Percentiles rank a stretch among this genome's conserved stretches.
Evolutionary conservation across 2,113 vertebrate species (phyloP).

Genomic region (Cottus gobio): DNA sequence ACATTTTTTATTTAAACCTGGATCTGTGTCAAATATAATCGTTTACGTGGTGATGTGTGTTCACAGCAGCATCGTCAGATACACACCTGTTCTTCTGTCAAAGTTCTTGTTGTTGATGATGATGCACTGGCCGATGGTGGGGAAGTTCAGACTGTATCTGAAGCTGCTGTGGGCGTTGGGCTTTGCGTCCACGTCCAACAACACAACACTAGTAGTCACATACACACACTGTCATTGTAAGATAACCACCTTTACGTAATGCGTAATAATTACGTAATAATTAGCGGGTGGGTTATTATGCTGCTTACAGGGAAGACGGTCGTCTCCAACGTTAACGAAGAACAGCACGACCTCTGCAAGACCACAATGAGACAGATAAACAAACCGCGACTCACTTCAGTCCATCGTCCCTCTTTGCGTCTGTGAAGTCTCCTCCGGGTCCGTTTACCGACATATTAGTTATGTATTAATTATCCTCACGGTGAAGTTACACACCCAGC

Average conservation of each 20-base stretch:
- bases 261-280: not conserved
- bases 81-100: constrained; percentile 86
- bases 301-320: not conserved
- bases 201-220: not conserved
- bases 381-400: constrained; percentile 63
- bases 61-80: too few relatives aligned
- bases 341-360: not conserved
- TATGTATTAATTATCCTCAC: not conserved
- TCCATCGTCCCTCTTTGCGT: constrained; percentile 60
- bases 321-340: not conserved
- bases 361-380: constrained; percentile 6
- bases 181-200: constrained; percentile 76
- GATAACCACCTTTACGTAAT: not conserved
- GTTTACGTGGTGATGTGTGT: not conserved
- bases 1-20: not conserved
- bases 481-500: not conserved
- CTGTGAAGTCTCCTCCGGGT: constrained; percentile 65
- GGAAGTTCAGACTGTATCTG: constrained; percentile 90
- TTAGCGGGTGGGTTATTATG: too few relatives aligned
- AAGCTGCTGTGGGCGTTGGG: constrained; percentile 63
- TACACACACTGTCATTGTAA: not conserved
- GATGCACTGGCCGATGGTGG: constrained; percentile 90
- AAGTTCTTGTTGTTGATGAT: constrained; percentile 99
- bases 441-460: constrained; percentile 61
- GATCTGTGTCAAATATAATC: too few relatives aligned